Evolutionary conservation across 2,888 invertebrate genomes (phyloP).

Genomic region (Dysmachus trigonus): DNA sequence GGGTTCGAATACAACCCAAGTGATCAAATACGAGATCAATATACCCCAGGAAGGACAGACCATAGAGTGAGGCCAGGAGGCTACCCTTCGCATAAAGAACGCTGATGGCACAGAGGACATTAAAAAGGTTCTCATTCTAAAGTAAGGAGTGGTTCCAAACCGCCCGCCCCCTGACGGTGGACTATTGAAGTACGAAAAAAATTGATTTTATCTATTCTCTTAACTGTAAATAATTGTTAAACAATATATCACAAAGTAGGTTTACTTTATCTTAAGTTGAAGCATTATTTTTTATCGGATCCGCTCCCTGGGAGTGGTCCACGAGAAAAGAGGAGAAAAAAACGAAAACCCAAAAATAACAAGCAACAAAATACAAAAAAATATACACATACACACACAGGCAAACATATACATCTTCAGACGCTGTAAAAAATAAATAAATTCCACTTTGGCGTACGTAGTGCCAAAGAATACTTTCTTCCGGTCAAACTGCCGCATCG

Average conservation of each 20-base stretch:
- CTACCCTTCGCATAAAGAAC: constrained; percentile 48
- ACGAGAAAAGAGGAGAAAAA: not conserved
- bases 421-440: too few species aligned
- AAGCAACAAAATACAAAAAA: not conserved
- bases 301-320: not conserved
- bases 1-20: constrained; percentile 60
- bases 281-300: not conserved
- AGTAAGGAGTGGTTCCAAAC: constrained; percentile 27
- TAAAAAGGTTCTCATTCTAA: constrained; percentile 47
- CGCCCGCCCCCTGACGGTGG: not conserved
- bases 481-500: not conserved
- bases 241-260: constrained; percentile 32
- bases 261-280: constrained; percentile 26
- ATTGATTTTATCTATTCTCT: constrained; percentile 18
- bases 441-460: not conserved
- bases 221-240: constrained; percentile 38
- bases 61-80: constrained; percentile 53
- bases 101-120: constrained; percentile 49
- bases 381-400: too few species aligned
- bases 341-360: not conserved
- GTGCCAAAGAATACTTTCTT: not conserved
- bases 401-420: too few species aligned
- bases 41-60: constrained; percentile 64
- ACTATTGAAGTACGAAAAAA: not conserved
- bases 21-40: constrained; percentile 70